Base-by-base conservation (phyloP, 2,797 vertebrate genomes). In the Okamejei kenojei region DNA sequence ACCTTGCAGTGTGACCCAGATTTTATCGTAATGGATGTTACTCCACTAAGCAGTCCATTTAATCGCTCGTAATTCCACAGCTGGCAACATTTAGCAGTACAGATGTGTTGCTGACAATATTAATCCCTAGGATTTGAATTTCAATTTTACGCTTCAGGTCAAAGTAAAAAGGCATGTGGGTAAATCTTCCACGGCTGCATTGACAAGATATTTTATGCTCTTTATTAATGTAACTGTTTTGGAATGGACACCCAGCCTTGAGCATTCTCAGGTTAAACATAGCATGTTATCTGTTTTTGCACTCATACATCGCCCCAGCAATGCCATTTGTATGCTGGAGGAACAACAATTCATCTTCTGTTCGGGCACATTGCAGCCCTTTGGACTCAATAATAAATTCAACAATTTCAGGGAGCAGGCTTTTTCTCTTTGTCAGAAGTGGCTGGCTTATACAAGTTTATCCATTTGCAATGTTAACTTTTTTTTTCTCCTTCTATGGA, bases 51-150 rank as follows among this genome's bases (percentile, higher is more conserved):
- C 35, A 91, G 63, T 32, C 63, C 2, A 88, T 8, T 88, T 71
- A 54, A 91, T 38, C 0, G 7, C 88, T 35, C 19, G 35, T 73
- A 35, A 91, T 17, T 74, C 65, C 35, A 54, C 90, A 91, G 90
- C 90, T 54, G 71, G 71, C 38, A 54, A 26, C 54, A 91, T 74
- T 90, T 74, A 91, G 21, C 90, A 45, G 5, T 91, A 54, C 90
- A 74, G 71, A 65, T 74, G 68, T 74, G 21, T 45, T 91, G 38
- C 74, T 88, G 63, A n/a, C 63, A 35, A 13, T 68, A 68, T 88
- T 88, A 35, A 68, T 88, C 61, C 84, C 84, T n/a, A 29, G 13
- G 17, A 68, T 68, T 68, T 88, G n/a, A 65, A 88, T 68, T 35
- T 35, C 0, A 88, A 88, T 88, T 35, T 21, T 88, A 88, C 7